Evolutionary conservation across 2,797 vertebrate species (phyloP).

Genomic region (Xiphorhynchus erythropygius): DNA sequence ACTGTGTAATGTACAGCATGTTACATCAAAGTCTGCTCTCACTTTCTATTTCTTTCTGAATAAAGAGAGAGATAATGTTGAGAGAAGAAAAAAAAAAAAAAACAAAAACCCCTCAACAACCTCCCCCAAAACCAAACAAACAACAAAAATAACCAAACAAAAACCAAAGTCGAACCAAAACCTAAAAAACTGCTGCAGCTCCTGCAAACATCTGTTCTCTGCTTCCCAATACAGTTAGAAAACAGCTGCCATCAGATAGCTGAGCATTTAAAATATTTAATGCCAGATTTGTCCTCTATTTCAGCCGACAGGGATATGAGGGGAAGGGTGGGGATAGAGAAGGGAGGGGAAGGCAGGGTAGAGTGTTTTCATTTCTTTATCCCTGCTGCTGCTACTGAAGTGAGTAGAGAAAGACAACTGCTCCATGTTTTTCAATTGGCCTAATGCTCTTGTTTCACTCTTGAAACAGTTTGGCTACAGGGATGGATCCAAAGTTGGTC

Average conservation of each 20-base stretch:
- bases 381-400: background rate
- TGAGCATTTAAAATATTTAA: slow-evolving; percentile 71
- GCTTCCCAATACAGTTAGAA: slow-evolving; percentile 29
- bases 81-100: background rate
- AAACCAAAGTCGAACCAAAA: background rate
- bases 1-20: background rate
- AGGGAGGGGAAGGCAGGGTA: background rate
- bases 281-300: slow-evolving; percentile 57
- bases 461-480: background rate
- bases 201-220: slow-evolving; percentile 42
- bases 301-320: background rate
- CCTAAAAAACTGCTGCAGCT: background rate
- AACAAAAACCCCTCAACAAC: too few species aligned
- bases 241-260: slow-evolving; percentile 55
- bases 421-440: background rate
- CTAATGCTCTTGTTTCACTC: background rate
- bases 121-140: too few species aligned
- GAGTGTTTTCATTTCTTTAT: background rate
- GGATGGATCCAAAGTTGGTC: background rate
- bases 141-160: background rate
- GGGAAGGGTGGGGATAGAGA: background rate
- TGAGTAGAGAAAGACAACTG: background rate
- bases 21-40: background rate
- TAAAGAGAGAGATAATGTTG: background rate
- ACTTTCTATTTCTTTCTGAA: background rate